These are phyloP conservation scores for Globicephala melas DNA, from an alignment of 2,113 vertebrate species.

Conservation along the genomic window DNA sequence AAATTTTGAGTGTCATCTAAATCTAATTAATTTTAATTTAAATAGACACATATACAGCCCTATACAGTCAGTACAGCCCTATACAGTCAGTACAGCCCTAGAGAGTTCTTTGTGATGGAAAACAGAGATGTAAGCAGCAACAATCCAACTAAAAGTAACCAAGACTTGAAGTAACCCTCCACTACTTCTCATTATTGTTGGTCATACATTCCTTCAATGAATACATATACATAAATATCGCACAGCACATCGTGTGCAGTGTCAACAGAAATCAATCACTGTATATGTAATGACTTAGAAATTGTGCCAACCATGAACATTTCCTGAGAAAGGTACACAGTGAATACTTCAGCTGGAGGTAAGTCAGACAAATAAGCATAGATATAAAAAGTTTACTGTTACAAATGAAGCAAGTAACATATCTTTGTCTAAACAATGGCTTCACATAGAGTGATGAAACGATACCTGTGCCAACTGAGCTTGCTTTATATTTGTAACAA, in stretches of 20 bases:
- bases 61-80: background rate
- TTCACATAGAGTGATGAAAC: background rate
- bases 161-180: background rate
- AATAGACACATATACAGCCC: background rate
- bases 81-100: background rate
- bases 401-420: background rate
- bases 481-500: conserved; percentile 33
- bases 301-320: conserved; percentile 22
- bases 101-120: background rate
- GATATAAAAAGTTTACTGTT: conserved; percentile 25
- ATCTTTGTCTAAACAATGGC: background rate
- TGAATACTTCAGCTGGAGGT: conserved; percentile 38
- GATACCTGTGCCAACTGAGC: background rate
- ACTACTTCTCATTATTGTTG: background rate
- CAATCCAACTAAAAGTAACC: background rate
- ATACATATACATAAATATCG: background rate
- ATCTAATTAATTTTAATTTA: background rate
- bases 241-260: background rate
- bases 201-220: background rate
- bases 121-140: background rate
- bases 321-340: conserved; percentile 29
- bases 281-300: background rate
- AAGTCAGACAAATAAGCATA: conserved; percentile 43
- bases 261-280: background rate
- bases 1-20: background rate